Conservation (phyloP, 2,113 vertebrate genomes). For the Centropristis striata region DNA sequence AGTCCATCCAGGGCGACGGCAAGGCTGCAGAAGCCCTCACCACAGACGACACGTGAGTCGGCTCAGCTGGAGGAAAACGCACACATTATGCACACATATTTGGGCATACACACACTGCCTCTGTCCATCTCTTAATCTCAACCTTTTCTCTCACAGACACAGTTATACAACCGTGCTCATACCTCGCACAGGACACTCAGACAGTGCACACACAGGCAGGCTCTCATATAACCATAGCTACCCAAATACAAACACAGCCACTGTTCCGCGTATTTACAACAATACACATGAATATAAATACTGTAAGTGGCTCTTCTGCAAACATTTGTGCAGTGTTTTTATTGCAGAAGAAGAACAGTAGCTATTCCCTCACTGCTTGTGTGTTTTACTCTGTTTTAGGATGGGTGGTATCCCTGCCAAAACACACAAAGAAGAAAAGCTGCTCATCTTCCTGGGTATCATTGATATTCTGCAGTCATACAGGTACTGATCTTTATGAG, state of each 20-base stretch:
- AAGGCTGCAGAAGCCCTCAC: constrained; percentile 89
- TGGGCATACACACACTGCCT: constrained; percentile 46
- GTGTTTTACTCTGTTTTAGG: constrained; percentile 79
- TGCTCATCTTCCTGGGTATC: constrained; percentile 97
- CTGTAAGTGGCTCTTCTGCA: constrained; percentile 48
- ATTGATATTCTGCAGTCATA: constrained; percentile 99
- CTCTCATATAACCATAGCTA: constrained; percentile 69
- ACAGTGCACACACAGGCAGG: constrained; percentile 21
- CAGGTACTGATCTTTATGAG: constrained; percentile 83
- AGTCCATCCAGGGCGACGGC: constrained; percentile 97
- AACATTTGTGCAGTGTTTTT: constrained; percentile 47
- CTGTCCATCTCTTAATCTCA: constrained; percentile 23
- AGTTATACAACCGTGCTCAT: constrained; percentile 49
- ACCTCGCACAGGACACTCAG: constrained; percentile 15
- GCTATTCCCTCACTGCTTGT: constrained; percentile 36
- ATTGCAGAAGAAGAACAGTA: constrained; percentile 10
- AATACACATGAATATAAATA: constrained; percentile 51
- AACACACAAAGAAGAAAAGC: constrained; percentile 94
- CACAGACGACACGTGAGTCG: constrained; percentile 93
- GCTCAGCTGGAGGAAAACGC: constrained; percentile 29
- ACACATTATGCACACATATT: constrained; percentile 53
- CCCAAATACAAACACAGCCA: constrained; percentile 68
- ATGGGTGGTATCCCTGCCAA: constrained; percentile 99
- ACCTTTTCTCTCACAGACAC: constrained; percentile 41
- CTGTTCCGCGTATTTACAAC: constrained; percentile 49